A percentile compares a stretch with the other conserved stretches of the same genome.
phyloP scores from a whole-genome alignment of 2,113 vertebrate species.

The Ifrita kowaldi region DNA sequence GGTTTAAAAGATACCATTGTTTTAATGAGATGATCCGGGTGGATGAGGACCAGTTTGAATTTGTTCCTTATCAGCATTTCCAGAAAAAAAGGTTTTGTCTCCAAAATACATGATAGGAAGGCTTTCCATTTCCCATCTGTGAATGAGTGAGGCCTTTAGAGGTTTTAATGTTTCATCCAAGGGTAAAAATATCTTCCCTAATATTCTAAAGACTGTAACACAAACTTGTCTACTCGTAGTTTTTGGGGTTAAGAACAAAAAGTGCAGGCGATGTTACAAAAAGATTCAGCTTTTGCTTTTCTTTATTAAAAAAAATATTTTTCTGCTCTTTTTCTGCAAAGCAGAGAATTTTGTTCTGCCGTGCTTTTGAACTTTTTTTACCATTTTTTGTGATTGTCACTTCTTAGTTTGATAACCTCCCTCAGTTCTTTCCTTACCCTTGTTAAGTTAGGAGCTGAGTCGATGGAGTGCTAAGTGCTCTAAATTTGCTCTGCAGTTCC shows the following conservation, averaged over 20 bases:
- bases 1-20: constrained; percentile 53
- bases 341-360: background rate
- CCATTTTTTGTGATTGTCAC: background rate
- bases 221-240: background rate
- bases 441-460: background rate
- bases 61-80: constrained; percentile 60
- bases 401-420: constrained; percentile 4
- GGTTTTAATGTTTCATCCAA: constrained; percentile 25
- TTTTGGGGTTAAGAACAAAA: background rate
- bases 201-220: background rate
- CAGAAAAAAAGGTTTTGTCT: constrained; percentile 58
- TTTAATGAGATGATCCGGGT: constrained; percentile 39
- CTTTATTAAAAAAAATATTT: background rate
- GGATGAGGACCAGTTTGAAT: constrained; percentile 39
- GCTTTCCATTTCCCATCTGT: constrained; percentile 37
- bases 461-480: constrained; percentile 7
- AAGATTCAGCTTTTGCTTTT: background rate
- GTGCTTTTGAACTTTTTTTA: background rate
- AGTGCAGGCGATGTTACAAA: background rate
- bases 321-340: background rate
- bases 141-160: constrained; percentile 7
- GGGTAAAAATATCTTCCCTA: constrained; percentile 20
- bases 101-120: constrained; percentile 29
- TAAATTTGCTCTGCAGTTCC: constrained; percentile 39
- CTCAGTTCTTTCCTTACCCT: constrained; percentile 2